Base-by-base conservation (phyloP, 2,113 vertebrate genomes). In the Pluvianellus socialis region DNA sequence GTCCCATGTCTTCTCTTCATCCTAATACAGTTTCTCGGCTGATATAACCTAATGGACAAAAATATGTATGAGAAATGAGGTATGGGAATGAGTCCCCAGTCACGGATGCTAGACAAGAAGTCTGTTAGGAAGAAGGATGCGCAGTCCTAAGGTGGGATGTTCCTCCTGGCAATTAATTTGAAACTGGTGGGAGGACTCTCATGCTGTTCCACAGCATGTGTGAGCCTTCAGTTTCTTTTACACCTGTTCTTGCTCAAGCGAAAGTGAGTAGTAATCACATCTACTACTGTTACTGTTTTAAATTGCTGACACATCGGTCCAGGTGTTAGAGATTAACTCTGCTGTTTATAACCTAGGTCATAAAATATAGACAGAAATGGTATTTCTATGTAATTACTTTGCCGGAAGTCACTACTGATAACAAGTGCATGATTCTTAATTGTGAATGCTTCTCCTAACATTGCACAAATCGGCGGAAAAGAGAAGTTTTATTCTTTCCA, bases 251-350 rank as follows among this genome's bases (percentile, higher is more conserved):
- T 40, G 61, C 73, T 86, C 65, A 82, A 75, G 88, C 94, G 86
- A 66, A 86, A 77, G 10, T 66, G 67, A 85, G 62, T 70, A 58
- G 50, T 35, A 58, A 27, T 79, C 83, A 66, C 73, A 87, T 49
- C 80, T 91, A 53, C 80, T 38, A 76, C 74, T 91, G 92, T 95
- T 95, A 30, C 80, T 89, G 2, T 94, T 92, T 94, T 61, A 77
- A 90, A 71, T 84, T 92, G 85, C 75, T 88, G 59, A 18, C 63
- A 8, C 80, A 3, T 80, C 28, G 45, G 73, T 86, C 86, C 88
- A 84, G 83, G 75, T 94, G 79, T 75, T 82, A 62, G 72, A 73
- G 68, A 95, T 92, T 80, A 95, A 49, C 33, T 33, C 40, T 77
- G 86, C 67, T 73, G 10, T 71, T 84, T 61, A 75, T 91, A 81